These are phyloP conservation scores for Oreotrochilus melanogaster DNA, from an alignment of 2,113 vertebrate species.

Conservation along the genomic window DNA sequence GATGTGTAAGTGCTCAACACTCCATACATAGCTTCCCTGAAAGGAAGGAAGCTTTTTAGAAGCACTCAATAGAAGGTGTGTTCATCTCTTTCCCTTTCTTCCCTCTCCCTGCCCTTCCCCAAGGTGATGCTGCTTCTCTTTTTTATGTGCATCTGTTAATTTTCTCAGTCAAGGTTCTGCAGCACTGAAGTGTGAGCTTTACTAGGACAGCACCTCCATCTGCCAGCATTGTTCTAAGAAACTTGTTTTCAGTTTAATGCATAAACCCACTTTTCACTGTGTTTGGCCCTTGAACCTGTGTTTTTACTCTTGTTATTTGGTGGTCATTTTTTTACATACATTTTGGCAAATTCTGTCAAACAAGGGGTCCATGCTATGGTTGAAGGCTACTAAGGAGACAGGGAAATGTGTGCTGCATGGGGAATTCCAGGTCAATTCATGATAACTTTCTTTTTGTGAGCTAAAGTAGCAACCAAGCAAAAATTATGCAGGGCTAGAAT, in stretches of 20 bases:
- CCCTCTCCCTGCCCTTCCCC: not conserved
- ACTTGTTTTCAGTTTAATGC: not conserved
- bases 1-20: not conserved
- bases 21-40: not conserved
- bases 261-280: not conserved
- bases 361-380: not conserved
- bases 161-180: fast-evolving
- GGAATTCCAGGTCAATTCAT: not conserved
- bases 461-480: not conserved
- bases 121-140: not conserved
- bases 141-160: not conserved
- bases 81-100: not conserved
- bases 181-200: not conserved
- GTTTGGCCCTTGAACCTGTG: not conserved
- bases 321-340: not conserved
- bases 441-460: not conserved
- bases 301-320: not conserved
- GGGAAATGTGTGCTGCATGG: not conserved
- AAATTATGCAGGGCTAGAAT: not conserved
- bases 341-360: not conserved
- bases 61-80: not conserved
- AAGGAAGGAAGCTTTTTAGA: not conserved
- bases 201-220: not conserved
- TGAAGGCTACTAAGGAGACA: not conserved
- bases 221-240: not conserved